Conservation (phyloP, 2,888 invertebrate species). For the Phytoseiulus persimilis region DNA sequence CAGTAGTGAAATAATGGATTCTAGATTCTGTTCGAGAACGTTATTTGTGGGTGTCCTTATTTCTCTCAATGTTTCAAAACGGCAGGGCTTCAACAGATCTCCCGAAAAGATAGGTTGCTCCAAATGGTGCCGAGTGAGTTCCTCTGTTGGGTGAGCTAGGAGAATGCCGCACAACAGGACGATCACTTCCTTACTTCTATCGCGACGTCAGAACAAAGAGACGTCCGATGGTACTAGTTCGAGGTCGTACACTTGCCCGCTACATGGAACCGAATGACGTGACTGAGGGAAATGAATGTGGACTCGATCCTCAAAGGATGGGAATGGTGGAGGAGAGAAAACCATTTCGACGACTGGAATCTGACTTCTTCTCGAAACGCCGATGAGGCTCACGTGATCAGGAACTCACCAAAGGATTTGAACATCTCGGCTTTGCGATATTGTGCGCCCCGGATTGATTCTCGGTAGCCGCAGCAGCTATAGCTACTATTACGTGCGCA, state of each 20-base stretch:
- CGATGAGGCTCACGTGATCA: neutral
- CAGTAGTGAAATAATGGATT: neutral
- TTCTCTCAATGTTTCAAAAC: neutral
- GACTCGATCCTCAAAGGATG: neutral
- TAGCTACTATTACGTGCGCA: neutral
- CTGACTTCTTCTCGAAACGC: neutral
- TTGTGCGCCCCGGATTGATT: constrained; percentile 5
- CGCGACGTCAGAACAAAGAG: neutral
- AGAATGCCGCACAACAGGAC: neutral
- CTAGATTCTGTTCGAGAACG: neutral
- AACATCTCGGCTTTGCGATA: neutral
- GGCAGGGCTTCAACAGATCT: constrained; percentile 5
- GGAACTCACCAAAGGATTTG: neutral
- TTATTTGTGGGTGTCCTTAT: neutral
- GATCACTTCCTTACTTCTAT: neutral
- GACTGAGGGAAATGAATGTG: neutral
- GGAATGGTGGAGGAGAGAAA: neutral
- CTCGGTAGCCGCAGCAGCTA: neutral
- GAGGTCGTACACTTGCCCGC: neutral
- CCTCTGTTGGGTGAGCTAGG: neutral
- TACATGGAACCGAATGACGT: neutral
- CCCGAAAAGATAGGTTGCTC: neutral
- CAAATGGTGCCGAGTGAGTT: neutral
- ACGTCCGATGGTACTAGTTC: neutral
- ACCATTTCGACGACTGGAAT: neutral